Percentiles rank a stretch among this genome's conserved stretches.
These are phyloP conservation scores for Clupea harengus DNA, from an alignment of 2,113 vertebrate species.

Conservation along the genomic window DNA sequence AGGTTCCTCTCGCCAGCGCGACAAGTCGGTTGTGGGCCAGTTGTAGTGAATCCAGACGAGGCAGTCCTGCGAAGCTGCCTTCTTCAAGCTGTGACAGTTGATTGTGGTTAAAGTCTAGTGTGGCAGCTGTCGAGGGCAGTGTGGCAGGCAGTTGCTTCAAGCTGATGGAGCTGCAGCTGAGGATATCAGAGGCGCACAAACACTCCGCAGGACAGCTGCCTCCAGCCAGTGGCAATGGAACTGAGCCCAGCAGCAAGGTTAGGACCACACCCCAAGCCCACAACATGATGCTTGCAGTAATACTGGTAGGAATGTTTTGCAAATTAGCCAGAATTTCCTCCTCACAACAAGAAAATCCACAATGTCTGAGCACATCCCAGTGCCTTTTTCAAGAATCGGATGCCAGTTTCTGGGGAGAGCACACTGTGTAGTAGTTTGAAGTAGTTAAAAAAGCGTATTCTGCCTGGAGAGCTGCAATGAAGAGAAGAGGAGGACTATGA, in stretches of 20 bases:
- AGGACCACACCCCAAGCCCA: slow-evolving; percentile 31
- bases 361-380: not conserved
- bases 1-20: slow-evolving; percentile 65
- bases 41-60: slow-evolving; percentile 75
- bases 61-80: slow-evolving; percentile 71
- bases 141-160: slow-evolving; percentile 71
- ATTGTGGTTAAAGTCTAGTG: slow-evolving; percentile 91
- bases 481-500: not conserved
- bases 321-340: not conserved
- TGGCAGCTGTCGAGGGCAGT: slow-evolving; percentile 71
- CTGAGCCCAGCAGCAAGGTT: slow-evolving; percentile 26
- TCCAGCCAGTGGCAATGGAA: slow-evolving; percentile 33
- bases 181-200: slow-evolving; percentile 84
- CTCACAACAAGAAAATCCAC: not conserved
- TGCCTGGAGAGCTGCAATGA: not conserved
- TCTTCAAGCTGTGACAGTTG: slow-evolving; percentile 68
- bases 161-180: slow-evolving; percentile 81
- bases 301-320: slow-evolving; percentile 32
- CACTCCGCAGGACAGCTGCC: slow-evolving; percentile 69
- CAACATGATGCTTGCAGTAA: slow-evolving; percentile 47
- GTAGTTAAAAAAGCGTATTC: not conserved
- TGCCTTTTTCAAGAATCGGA: not conserved
- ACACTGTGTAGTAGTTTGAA: not conserved
- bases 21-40: slow-evolving; percentile 81
- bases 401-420: not conserved